A percentile compares a stretch with the other conserved stretches of the same genome.
phyloP scores from a whole-genome alignment of 2,113 vertebrate genomes.

The Gasterosteus aculeatus region DNA sequence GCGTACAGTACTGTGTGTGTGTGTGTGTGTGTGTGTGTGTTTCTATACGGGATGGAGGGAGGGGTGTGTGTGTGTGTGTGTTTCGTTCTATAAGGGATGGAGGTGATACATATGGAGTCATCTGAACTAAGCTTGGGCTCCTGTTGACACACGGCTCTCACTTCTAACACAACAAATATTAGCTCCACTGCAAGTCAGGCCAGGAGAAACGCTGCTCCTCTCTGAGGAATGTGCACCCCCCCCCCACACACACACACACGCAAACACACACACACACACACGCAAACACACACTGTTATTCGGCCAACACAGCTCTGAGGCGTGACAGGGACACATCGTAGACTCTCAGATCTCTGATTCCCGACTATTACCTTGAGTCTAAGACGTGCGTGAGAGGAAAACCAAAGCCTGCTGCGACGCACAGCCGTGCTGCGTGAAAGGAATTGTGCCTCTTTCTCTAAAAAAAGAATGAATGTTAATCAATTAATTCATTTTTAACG shows the following conservation, averaged over 20 bases:
- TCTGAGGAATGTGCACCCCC: conserved; percentile 41
- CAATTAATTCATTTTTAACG: not conserved
- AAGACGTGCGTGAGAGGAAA: not conserved
- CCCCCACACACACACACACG: conserved; percentile 12
- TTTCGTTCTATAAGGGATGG: conserved; percentile 18
- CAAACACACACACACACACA: conserved; percentile 28
- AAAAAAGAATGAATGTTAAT: no score
- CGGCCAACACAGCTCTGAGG: conserved; percentile 44
- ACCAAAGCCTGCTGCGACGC: not conserved
- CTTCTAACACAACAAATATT: conserved; percentile 65
- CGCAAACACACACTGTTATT: conserved; percentile 27
- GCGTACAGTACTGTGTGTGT: conserved; percentile 22
- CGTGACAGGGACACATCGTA: conserved; percentile 43
- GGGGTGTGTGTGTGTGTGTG: conserved; percentile 13
- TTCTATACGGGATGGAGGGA: no score
- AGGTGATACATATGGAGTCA: conserved; percentile 29
- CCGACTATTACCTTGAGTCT: conserved; percentile 23
- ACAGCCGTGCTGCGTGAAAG: not conserved
- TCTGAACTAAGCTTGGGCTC: conserved; percentile 29
- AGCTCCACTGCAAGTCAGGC: conserved; percentile 47
- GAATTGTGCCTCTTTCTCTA: not conserved
- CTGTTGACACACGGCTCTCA: conserved; percentile 58
- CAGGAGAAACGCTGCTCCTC: conserved; percentile 40
- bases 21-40: conserved; percentile 15
- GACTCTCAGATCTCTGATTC: conserved; percentile 40